Base-by-base conservation (phyloP, 2,888 invertebrate genomes). In the Periphyllus acericola region DNA sequence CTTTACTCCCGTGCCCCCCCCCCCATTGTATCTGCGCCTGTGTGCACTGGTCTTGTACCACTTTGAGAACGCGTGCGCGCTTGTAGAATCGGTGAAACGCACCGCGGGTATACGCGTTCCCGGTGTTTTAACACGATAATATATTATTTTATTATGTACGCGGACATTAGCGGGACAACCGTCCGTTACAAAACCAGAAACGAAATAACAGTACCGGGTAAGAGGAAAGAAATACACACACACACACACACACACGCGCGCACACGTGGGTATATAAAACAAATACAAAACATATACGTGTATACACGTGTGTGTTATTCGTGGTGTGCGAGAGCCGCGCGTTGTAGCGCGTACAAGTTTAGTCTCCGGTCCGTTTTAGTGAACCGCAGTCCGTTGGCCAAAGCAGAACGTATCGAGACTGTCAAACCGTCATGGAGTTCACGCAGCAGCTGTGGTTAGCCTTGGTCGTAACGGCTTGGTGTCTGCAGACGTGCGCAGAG, bases 151-250 rank as follows among this genome's bases (percentile, higher is more conserved):
- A 60, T 74, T 83, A 83, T 74, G 60, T 83, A 83, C 66, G 75
- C 66, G 36, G 66, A 40, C 36, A 25, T 4, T n/a, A 29, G 75
- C 66, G 83, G 83, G 9, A 84, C 83, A 66, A 40, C 66, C 55
- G 79, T 86, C 86, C 86, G 86, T 86, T 86, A 86, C 79, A 80
- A 86, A 86, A 86, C 86, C 86, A 86, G 86, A 80, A 79, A 86
- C 86, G 29, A 80, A 86, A 86, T 86, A 86, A 86, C 86, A 86
- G 86, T 86, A 86, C 79, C 36, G 72, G 25, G 79, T 72, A 80
- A 80, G 21, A 71, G 40, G 40, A 52, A 68, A 40, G 40, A 68
- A 82, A 72, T n/a, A 72, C 34, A 72, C 6, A 34, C 9, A 19
- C 4, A 71, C 3, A 34, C 34, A 19, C 1, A 34, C 17, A 29